Evolutionary conservation across 2,113 vertebrate genomes (phyloP).

Genomic region (Paramormyrops kingsleyae): DNA sequence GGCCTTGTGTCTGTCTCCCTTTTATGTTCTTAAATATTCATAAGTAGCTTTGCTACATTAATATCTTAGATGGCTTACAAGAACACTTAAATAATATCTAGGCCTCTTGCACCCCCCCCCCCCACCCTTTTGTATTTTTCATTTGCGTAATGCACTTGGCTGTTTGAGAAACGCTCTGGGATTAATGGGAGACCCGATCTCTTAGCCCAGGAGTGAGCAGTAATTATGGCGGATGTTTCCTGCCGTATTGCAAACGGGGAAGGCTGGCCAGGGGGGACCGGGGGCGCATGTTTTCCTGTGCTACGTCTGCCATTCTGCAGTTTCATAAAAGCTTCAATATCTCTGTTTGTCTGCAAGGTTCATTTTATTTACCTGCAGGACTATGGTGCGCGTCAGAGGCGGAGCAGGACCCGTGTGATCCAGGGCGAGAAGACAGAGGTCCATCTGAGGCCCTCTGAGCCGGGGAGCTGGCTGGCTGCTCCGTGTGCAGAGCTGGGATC

Average conservation of each 20-base stretch:
- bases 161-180: conserved; percentile 77
- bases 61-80: conserved; percentile 99
- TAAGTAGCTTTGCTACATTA: conserved; percentile 99
- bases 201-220: conserved; percentile 58
- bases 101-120: conserved; percentile 45
- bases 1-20: conserved; percentile 70
- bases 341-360: background rate
- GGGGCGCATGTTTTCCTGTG: background rate
- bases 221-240: conserved; percentile 62
- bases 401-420: background rate
- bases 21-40: conserved; percentile 99
- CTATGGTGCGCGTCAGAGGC: background rate
- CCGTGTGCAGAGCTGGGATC: background rate
- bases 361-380: background rate
- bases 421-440: background rate
- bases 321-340: background rate
- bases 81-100: conserved; percentile 99
- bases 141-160: conserved; percentile 85
- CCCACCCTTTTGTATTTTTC: conserved; percentile 74
- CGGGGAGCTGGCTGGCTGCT: background rate
- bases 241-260: conserved; percentile 48
- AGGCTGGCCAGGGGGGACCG: conserved; percentile 38
- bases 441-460: background rate
- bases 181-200: conserved; percentile 62
- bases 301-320: background rate